Percentiles rank a stretch among this genome's conserved stretches.
phyloP scores from a whole-genome alignment of 2,888 invertebrate genomes.

The Cantharis rustica region DNA sequence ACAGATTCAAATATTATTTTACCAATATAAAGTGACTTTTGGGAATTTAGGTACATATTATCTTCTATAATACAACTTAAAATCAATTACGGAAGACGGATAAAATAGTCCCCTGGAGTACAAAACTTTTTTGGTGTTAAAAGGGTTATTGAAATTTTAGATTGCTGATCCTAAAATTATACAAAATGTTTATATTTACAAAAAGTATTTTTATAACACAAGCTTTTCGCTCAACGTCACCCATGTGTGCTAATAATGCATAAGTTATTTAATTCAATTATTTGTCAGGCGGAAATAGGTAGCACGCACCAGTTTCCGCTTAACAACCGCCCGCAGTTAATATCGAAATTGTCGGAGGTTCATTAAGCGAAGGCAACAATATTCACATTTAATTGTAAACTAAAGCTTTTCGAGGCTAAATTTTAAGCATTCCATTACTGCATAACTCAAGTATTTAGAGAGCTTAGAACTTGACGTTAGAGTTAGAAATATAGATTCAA shows the following conservation, averaged over 20 bases:
- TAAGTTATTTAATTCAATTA: conserved; percentile 19
- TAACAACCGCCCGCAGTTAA: conserved; percentile 5
- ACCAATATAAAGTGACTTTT: background rate
- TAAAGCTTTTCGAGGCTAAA: background rate
- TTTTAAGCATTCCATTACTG: background rate
- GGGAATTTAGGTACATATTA: background rate
- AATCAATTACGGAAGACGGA: background rate
- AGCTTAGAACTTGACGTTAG: background rate
- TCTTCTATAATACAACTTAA: background rate
- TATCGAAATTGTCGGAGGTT: conserved; percentile 3
- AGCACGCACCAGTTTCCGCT: conserved; percentile 16
- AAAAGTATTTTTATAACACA: background rate
- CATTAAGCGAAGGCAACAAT: background rate
- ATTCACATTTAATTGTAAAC: background rate
- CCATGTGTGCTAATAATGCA: conserved; percentile 15
- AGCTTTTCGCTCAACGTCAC: background rate
- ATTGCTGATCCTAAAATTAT: background rate
- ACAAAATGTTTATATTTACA: background rate
- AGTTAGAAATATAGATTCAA: background rate
- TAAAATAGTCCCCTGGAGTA: background rate
- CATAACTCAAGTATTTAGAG: background rate
- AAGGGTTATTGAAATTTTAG: background rate
- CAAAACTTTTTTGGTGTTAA: background rate
- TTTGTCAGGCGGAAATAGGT: conserved; percentile 19
- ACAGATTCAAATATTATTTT: background rate